Evolutionary conservation across 2,797 vertebrate species (phyloP), one percentile per base, ranked within the genome.

Genomic region (Poecilia picta): DNA sequence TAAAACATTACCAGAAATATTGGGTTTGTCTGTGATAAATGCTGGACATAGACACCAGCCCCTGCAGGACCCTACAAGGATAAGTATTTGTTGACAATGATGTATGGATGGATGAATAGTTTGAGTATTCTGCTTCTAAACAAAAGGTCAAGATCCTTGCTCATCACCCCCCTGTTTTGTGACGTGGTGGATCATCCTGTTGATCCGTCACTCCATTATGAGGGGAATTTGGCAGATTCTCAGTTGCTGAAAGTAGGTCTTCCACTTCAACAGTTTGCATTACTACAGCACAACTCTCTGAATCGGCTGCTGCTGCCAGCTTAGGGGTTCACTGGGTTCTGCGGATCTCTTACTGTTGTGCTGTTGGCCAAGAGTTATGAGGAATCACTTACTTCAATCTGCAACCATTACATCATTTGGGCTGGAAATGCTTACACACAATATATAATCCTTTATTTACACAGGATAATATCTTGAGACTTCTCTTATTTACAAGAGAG

Each of bases 231-330:
- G 64, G 64, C 64, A 66, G 31, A 66, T 10, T 11, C 36, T 41
- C 33, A 33, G 36, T 66, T 5, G 36, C 4, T 41, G 64, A 41
- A 66, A 66, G 64, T 66, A 39, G 64, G 64, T 66, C 64, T 66
- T 66, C 64, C 64, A 66, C 64, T 66, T 66, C 64, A 66, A 66
- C 33, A 23, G 33, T 72, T 72, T 59, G 45, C 28, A n/a, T 68
- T 47, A n/a, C 23, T 62, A 45, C 11, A 23, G 46, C 23, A 5
- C 36, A 72, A 64, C 43, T 66, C n/a, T 68, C 47, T 53, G 68
- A 36, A 72, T 55, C 3, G 47, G 62, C 6, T n/a, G 59, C 46
- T 78, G 28, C 59, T 25, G 13, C 43, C 45, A 51, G 36, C 55
- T 39, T 16, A 18, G 23, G 36, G 20, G 11, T 73, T 75, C 57